Conservation (phyloP, 2,797 vertebrate genomes). For the Neoniphon sammara region DNA sequence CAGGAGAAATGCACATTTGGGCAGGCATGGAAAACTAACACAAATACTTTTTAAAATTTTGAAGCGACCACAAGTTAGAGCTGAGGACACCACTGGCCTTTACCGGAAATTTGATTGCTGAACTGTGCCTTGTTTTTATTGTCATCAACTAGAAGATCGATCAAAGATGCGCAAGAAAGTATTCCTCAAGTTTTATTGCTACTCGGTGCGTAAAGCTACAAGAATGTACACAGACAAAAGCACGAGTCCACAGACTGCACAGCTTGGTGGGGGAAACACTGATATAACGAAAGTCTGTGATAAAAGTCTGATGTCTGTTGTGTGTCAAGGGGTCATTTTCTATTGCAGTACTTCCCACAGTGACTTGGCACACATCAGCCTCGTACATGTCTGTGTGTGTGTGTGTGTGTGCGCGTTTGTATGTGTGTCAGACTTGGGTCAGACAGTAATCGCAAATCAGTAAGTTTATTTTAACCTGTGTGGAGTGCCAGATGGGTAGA, state of each 20-base stretch:
- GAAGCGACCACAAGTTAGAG: constrained; percentile 9
- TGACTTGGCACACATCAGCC: neutral
- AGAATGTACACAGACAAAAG: neutral
- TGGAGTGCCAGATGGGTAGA: neutral
- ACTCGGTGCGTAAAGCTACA: constrained; percentile 1
- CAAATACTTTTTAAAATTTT: constrained; percentile 15
- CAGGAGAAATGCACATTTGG: neutral
- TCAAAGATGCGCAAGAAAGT: constrained; percentile 15
- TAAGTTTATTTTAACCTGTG: too few relatives aligned
- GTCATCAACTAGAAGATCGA: constrained; percentile 10
- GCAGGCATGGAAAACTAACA: constrained; percentile 1
- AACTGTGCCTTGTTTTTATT: constrained; percentile 25
- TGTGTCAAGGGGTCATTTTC: constrained; percentile 3
- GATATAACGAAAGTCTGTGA: neutral
- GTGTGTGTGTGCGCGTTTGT: neutral
- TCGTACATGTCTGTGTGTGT: neutral
- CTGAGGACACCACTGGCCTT: constrained; percentile 10
- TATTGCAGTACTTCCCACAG: neutral
- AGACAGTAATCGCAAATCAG: neutral
- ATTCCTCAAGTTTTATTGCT: neutral
- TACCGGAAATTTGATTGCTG: constrained; percentile 17
- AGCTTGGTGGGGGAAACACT: constrained; percentile 7
- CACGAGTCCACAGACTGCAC: constrained; percentile 5
- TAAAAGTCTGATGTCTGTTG: constrained; percentile 15
- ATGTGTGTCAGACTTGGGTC: neutral